Evolutionary conservation across 2,113 vertebrate genomes (phyloP).

Genomic region (Marcusenius ussheri): DNA sequence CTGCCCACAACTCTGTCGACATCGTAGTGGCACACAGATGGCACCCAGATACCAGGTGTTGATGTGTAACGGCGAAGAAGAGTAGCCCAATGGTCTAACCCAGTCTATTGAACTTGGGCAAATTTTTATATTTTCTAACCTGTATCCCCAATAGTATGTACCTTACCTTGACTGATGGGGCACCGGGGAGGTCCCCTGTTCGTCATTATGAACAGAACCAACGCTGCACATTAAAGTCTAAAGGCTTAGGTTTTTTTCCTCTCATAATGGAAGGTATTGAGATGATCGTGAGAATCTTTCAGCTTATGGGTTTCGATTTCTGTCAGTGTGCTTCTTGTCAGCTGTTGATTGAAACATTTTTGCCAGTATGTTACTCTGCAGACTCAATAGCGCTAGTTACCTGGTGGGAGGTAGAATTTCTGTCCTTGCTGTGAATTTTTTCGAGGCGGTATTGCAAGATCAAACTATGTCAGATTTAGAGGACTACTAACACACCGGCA

Average conservation of each 20-base stretch:
- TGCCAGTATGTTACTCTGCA: conserved; percentile 1
- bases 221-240: background rate
- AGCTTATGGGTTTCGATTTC: conserved; percentile 13
- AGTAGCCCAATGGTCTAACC: background rate
- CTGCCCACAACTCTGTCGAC: background rate
- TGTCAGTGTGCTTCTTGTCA: conserved; percentile 15
- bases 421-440: background rate
- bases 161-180: background rate
- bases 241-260: background rate
- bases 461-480: background rate
- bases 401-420: background rate
- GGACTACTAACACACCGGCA: background rate
- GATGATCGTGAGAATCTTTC: conserved; percentile 4
- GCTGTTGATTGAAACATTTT: conserved; percentile 4
- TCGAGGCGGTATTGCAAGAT: background rate
- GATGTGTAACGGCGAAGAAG: background rate
- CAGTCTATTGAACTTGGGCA: background rate
- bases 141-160: background rate
- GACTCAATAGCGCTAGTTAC: background rate
- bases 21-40: background rate
- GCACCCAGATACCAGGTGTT: background rate
- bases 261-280: background rate
- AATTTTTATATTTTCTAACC: background rate
- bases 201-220: background rate
- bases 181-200: background rate